Conservation (phyloP, 2,797 vertebrate genomes). For the Sus cebifrons region DNA sequence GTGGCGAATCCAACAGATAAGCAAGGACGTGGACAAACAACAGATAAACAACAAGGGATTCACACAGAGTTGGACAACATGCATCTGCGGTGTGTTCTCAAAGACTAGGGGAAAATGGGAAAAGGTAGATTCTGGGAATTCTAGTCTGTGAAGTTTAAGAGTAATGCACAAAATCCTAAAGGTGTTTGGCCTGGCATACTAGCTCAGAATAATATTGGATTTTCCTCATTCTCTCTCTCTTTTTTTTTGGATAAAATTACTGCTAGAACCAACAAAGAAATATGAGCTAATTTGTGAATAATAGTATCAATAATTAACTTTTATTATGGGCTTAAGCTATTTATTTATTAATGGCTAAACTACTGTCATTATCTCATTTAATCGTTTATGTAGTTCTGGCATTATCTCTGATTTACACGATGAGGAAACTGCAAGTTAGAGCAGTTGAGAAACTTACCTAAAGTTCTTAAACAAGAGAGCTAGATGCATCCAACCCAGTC, state of each 20-base stretch:
- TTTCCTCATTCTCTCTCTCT: background rate
- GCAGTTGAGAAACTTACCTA: conserved; percentile 47
- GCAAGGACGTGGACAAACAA: background rate
- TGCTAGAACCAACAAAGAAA: conserved; percentile 53
- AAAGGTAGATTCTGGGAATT: background rate
- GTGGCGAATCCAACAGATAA: background rate
- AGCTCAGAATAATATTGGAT: background rate
- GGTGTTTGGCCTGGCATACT: background rate
- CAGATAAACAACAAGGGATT: background rate
- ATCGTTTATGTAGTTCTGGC: background rate
- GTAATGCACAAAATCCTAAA: background rate
- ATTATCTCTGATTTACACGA: conserved; percentile 50
- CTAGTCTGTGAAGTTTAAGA: background rate
- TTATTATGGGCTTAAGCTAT: background rate
- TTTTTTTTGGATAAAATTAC: background rate
- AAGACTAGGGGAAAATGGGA: background rate
- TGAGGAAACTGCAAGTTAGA: conserved; percentile 46
- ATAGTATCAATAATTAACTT: conserved; percentile 10
- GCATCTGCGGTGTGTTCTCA: background rate
- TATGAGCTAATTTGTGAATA: conserved; percentile 13
- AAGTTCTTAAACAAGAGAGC: background rate
- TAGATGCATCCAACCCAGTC: background rate
- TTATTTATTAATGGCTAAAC: conserved; percentile 5
- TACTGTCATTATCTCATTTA: background rate
- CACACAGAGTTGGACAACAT: background rate